Base-by-base conservation (phyloP, 1,140 invertebrate species). In the Thaumatotibia leucotreta region DNA sequence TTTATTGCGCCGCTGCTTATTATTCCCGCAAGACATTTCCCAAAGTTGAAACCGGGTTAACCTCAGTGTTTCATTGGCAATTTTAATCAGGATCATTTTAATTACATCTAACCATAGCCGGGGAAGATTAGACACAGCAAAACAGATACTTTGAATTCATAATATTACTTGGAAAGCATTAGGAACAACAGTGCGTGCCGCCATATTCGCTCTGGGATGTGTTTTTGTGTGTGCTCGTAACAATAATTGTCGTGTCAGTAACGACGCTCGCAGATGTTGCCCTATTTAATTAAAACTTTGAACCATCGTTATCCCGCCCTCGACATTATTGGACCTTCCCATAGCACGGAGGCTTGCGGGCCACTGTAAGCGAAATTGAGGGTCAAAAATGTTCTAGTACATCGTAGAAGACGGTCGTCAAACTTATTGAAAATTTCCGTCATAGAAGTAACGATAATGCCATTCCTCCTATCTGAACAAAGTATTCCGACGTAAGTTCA, bases 241-340 rank as follows among this genome's bases (percentile, higher is more conserved):
- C 76, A 84, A 80, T 84, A 84, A 84, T 86, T 82, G 76, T 80
- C 80, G 72, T 80, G 75, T 77, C 70, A 71, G 69, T 76, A 80
- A 84, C 79, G 78, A 77, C 66, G 54, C 63, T 45, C 31, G 45
- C 85, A 88, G 82, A 88, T 88, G 85, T 82, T 79, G 73, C 77
- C 35, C 45, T 84, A 75, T 84, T 86, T 88, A 85, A 86, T 87
- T 87, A 84, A 87, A 87, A 87, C 77, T 87, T 87, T 83, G 71
- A 77, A 67, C 71, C 75, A 75, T 75, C 73, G 72, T 74, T 76
- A 76, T 69, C 76, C 77, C 75, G 70, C 83, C 83, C 82, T 82
- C 77, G 76, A 74, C 67, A 67, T 78, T 82, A 83, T 82, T 80
- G 79, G 76, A 77, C 72, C 74, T 76, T 74, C 67, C 68, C 62